Evolutionary conservation across 1,140 invertebrate genomes (phyloP), one percentile per base, ranked within the genome.

Genomic region (Drosophila leontia): DNA sequence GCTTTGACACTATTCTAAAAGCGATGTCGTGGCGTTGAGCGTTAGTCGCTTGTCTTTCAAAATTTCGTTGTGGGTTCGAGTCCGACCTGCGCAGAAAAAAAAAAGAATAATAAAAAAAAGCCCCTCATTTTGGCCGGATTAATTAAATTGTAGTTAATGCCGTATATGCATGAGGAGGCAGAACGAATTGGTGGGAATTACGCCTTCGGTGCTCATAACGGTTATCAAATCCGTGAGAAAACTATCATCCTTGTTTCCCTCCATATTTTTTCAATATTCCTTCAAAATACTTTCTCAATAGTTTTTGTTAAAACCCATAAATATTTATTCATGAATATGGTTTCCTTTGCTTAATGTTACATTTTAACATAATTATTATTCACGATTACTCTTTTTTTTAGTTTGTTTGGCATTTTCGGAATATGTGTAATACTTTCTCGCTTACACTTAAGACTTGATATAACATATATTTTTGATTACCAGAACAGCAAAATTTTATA

Each of bases 281-380:
- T 44, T 44, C 17, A 11, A 11, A 45, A 13, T 23, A 47, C 12
- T 23, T 23, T 23, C 23, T 15, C 7, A 48, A 48, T 26, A 29
- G 15, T n/a, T 65, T 72, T 70, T 80, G 61, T 80, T 91, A 91
- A 91, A 91, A 83, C 87, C 82, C 82, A 91, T 91, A 91, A 83
- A 87, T 91, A 83, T 83, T 83, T 91, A 82, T 83, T 91, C 57
- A 77, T 67, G 67, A 70, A 70, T 70, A 70, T 45, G 64, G 53
- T 59, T 80, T 74, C 55, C 59, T 42, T 59, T 26, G 62, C 78
- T 79, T 80, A 60, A 35, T 62, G 32, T 75, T 75, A 64, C 37
- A 62, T 70, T 75, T 61, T 58, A 81, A 80, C 77, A 70, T 78
- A 75, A 48, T 48, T 48, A 57, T 57, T 64, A 65, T 77, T 47